Evolutionary conservation across 2,888 invertebrate species (phyloP), one percentile per base, ranked within the genome.

Genomic region (Rhyacophila evoluta): DNA sequence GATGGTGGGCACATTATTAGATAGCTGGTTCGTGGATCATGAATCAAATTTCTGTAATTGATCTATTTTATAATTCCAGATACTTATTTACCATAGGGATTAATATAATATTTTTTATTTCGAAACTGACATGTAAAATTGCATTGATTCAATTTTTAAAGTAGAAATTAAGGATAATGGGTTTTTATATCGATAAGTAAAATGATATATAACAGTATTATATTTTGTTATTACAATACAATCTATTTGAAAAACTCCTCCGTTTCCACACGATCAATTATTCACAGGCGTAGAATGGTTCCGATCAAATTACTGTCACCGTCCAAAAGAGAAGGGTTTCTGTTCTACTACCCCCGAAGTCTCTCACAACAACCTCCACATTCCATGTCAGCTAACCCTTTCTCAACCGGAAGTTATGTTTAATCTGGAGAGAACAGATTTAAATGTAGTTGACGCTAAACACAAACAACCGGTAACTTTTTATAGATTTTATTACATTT

Each of bases 251-350:
- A 55, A 55, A 25, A 33, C 10, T 55, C 10, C 19, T 55, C 19
- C 19, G 19, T 55, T 55, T 55, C 15, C 55, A 55, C 55, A 55
- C 55, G 55, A 55, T 55, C 55, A 55, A 55, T 55, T 69, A 39
- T 80, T 72, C 74, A 77, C 67, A 73, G 74, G 77, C 79, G 71
- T 55, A 41, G 68, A 78, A 69, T 77, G 68, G 80, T 69, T 80
- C 80, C 72, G 75, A 80, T 80, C 80, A 80, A 80, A 80, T 80
- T 80, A 80, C 80, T 75, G 74, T 74, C 77, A 28, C 37, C 75
- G 37, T 36, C 55, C 77, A 8, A 41, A 67, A 25, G 74, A 70
- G 69, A 29, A 71, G 70, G 41, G 76, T 67, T 71, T 36, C 33
- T 36, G 69, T 69, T 15, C 38, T 28, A 37, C 55, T 10, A 55